phyloP scores from a whole-genome alignment of 2,888 invertebrate species.

The Dasypogon diadema region DNA sequence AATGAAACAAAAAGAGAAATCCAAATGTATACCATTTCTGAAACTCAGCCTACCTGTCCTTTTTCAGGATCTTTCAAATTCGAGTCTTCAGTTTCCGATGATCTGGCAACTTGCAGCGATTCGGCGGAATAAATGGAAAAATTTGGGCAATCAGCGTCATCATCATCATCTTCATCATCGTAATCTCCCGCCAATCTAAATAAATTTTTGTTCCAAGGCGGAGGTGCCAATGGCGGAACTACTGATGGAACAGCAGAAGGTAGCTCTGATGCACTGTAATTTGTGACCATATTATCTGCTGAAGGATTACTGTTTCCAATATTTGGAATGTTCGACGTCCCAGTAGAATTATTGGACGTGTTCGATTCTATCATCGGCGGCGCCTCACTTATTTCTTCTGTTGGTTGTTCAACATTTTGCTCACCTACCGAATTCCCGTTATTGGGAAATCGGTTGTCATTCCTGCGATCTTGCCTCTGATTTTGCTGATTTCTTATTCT shows the following conservation, averaged over 20 bases:
- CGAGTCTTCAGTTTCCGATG: slow-evolving; percentile 57
- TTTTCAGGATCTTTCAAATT: slow-evolving; percentile 58
- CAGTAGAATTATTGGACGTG: neutral
- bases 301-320: neutral
- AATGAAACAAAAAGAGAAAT: slow-evolving; percentile 12
- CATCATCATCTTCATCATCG: slow-evolving; percentile 68
- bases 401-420: neutral
- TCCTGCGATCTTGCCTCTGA: slow-evolving; percentile 26
- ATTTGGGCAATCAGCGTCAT: slow-evolving; percentile 82
- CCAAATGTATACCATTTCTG: neutral
- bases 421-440: neutral
- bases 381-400: slow-evolving; percentile 57
- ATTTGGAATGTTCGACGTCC: neutral
- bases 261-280: neutral
- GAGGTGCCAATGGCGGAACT: slow-evolving; percentile 64
- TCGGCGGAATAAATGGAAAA: slow-evolving; percentile 87
- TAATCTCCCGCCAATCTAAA: slow-evolving; percentile 65
- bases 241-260: slow-evolving; percentile 59
- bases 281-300: neutral
- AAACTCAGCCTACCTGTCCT: slow-evolving; percentile 59
- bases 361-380: neutral
- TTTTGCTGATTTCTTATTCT: slow-evolving; percentile 16
- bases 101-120: slow-evolving; percentile 74
- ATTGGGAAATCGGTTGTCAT: neutral
- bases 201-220: slow-evolving; percentile 63